These are phyloP conservation scores for Euzophera pinguis DNA, from an alignment of 2,888 invertebrate genomes.

Conservation along the genomic window DNA sequence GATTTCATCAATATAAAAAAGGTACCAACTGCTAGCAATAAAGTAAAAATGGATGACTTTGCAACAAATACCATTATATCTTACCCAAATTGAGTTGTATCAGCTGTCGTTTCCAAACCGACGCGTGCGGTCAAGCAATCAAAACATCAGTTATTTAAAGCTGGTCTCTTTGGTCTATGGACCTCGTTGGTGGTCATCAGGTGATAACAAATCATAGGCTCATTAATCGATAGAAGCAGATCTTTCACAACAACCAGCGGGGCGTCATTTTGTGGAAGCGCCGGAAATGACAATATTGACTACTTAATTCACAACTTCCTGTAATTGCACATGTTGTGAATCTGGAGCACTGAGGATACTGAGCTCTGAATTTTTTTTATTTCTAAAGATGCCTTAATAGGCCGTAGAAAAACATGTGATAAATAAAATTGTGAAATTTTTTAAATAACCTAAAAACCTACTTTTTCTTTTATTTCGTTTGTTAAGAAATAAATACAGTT, in stretches of 20 bases:
- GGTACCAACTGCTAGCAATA: conserved; percentile 12
- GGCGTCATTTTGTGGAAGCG: conserved; percentile 45
- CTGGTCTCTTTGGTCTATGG: not conserved
- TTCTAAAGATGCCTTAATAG: not conserved
- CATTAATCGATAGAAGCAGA: conserved; percentile 67
- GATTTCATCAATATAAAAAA: not conserved
- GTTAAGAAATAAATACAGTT: no score
- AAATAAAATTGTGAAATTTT: no score
- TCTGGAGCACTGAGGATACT: not conserved
- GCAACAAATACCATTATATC: not conserved
- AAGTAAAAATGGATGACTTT: conserved; percentile 6
- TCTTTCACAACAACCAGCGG: conserved; percentile 74
- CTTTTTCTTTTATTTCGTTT: no score
- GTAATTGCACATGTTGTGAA: conserved; percentile 5
- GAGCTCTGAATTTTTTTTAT: not conserved
- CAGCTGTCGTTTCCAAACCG: conserved; percentile 30
- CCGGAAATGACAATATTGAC: conserved; percentile 63
- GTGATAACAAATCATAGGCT: conserved; percentile 38
- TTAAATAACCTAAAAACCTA: no score
- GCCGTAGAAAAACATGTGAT: no score
- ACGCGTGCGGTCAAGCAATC: conserved; percentile 29
- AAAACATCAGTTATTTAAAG: not conserved
- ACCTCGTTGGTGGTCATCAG: conserved; percentile 44
- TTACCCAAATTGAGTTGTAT: conserved; percentile 22
- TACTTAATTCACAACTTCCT: conserved; percentile 65